Percentiles rank a stretch among this genome's conserved stretches.
Evolutionary conservation across 92 coral and sea anemone genomes (phyloP).

Genomic region (Epizoanthus rinbou): DNA sequence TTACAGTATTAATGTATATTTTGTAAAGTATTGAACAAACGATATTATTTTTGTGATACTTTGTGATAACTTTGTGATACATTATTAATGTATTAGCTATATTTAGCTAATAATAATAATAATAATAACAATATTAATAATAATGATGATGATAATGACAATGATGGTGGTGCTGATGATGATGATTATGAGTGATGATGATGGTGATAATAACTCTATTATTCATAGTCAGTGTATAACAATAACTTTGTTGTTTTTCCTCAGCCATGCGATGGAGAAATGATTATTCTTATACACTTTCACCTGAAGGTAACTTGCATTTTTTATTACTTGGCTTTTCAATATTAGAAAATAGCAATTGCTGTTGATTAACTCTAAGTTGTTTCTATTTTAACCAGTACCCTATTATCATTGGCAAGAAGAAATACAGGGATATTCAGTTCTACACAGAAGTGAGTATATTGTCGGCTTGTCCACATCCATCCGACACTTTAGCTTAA

Average conservation of each 20-base stretch:
- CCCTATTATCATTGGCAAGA: conserved; percentile 97
- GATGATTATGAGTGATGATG: too few species aligned
- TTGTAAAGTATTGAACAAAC: too few species aligned
- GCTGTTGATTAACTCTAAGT: not conserved
- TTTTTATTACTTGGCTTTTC: not conserved
- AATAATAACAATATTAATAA: too few species aligned
- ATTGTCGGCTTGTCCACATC: too few species aligned
- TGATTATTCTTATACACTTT: conserved; percentile 95
- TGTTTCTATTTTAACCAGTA: conserved; percentile 49
- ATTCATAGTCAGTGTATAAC: not conserved
- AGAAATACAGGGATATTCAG: conserved; percentile 97
- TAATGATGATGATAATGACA: not conserved
- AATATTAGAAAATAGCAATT: not conserved
- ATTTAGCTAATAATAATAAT: not conserved
- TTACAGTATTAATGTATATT: too few species aligned
- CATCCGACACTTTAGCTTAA: not conserved
- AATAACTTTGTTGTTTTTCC: conserved; percentile 2
- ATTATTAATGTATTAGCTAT: too few species aligned
- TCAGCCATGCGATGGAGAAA: conserved; percentile 99
- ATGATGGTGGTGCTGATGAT: not conserved
- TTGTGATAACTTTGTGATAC: too few species aligned
- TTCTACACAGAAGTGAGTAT: conserved; percentile 94
- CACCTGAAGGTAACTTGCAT: conserved; percentile 82
- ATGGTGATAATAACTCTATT: too few species aligned
- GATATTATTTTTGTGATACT: too few species aligned